Evolutionary conservation across 2,113 vertebrate genomes (phyloP).

Genomic region (Ondatra zibethicus): DNA sequence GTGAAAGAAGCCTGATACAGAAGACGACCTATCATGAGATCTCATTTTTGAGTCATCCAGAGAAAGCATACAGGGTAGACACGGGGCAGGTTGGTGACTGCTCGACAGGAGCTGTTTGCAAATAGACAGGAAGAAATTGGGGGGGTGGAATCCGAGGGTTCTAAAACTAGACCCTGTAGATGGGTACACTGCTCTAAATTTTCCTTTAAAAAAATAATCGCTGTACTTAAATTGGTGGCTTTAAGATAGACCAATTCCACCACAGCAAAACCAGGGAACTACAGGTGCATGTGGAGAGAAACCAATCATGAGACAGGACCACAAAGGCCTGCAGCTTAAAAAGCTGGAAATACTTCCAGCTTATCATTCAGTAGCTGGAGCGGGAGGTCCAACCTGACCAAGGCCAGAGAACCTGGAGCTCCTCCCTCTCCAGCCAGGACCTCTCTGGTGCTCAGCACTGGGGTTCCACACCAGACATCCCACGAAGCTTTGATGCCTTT

Average conservation of each 20-base stretch:
- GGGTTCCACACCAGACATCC: neutral
- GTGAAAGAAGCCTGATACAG: neutral
- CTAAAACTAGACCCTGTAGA: neutral
- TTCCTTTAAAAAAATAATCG: neutral
- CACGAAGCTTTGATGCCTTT: neutral
- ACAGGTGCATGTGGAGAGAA: neutral
- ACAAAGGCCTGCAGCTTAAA: neutral
- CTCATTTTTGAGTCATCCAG: neutral
- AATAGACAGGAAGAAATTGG: neutral
- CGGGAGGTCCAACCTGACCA: neutral
- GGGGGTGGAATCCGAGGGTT: accelerated
- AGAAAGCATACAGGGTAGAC: neutral
- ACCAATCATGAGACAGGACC: neutral
- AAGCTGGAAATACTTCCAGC: too few relatives aligned
- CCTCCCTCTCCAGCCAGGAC: neutral
- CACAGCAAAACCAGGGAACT: neutral
- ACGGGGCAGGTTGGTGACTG: neutral
- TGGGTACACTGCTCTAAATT: neutral
- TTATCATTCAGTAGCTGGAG: neutral
- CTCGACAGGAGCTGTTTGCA: neutral
- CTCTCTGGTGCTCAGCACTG: neutral
- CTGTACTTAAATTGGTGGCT: neutral
- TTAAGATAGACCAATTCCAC: neutral
- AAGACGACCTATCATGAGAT: accelerated
- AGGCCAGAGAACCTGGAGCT: neutral